These are phyloP conservation scores for Apamea sordens DNA, from an alignment of 2,888 invertebrate genomes.

Conservation along the genomic window DNA sequence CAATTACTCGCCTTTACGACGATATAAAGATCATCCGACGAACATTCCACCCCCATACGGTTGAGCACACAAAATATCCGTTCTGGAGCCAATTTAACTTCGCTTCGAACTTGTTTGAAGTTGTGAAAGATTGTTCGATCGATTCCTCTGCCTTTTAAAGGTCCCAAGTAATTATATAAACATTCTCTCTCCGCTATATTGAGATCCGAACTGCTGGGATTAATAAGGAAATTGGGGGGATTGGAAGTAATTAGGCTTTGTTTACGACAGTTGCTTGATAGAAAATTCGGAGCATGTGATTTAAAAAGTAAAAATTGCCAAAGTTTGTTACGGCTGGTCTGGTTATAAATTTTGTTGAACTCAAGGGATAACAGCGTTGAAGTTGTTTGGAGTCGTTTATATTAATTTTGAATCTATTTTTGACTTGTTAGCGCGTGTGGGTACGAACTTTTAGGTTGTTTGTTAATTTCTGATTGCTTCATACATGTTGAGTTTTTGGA, in stretches of 20 bases:
- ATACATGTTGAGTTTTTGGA: conserved; percentile 20
- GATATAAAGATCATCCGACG: conserved; percentile 68
- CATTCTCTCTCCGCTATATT: conserved; percentile 66
- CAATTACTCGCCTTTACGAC: conserved; percentile 70
- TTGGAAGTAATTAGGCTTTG: conserved; percentile 58
- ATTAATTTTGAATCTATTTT: conserved; percentile 52
- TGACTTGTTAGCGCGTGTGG: conserved; percentile 24
- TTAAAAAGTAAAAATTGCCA: conserved; percentile 44
- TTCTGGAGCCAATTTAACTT: conserved; percentile 79
- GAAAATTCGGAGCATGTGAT: conserved; percentile 48
- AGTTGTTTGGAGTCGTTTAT: conserved; percentile 16
- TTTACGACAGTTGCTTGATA: conserved; percentile 52
- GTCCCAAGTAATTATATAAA: conserved; percentile 76
- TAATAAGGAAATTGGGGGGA: conserved; percentile 64
- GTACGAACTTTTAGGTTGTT: conserved; percentile 25
- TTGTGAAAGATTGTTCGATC: conserved; percentile 74
- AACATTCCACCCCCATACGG: conserved; percentile 69
- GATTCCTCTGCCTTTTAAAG: conserved; percentile 71
- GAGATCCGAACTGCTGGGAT: conserved; percentile 62
- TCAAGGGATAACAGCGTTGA: conserved; percentile 4
- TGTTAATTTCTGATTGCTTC: conserved; percentile 35
- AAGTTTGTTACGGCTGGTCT: conserved; percentile 42
- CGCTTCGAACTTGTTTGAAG: conserved; percentile 73
- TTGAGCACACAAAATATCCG: conserved; percentile 75
- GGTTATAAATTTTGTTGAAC: conserved; percentile 27